Percentiles rank a stretch among this genome's conserved stretches.
These are phyloP conservation scores for Trissolcus basalis DNA, from an alignment of 1,140 invertebrate species.

Conservation along the genomic window DNA sequence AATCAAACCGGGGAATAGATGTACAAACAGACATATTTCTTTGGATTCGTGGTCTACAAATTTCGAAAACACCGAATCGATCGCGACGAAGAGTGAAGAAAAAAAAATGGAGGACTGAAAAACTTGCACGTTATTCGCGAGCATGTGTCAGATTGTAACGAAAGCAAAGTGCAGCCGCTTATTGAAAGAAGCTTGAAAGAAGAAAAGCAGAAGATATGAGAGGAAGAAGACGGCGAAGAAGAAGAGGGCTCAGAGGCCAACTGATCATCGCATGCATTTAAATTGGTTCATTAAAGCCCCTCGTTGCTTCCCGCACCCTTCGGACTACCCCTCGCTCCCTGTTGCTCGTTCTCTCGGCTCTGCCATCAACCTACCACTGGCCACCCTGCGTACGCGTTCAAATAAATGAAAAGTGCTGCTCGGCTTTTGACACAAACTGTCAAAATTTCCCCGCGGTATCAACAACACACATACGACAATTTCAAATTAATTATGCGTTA, in stretches of 20 bases:
- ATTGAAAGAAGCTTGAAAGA: conserved; percentile 64
- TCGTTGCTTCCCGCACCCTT: conserved; percentile 62
- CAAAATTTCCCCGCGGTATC: conserved; percentile 31
- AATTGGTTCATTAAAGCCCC: conserved; percentile 77
- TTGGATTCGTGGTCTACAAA: too few species aligned
- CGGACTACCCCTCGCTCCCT: conserved; percentile 55
- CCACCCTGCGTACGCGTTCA: conserved; percentile 54
- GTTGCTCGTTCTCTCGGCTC: conserved; percentile 50
- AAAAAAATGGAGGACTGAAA: not conserved
- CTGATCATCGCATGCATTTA: conserved; percentile 78
- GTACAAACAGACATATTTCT: too few species aligned
- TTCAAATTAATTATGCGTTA: too few species aligned
- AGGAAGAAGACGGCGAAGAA: conserved; percentile 66
- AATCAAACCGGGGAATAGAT: too few species aligned
- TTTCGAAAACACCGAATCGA: too few species aligned
- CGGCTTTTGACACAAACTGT: conserved; percentile 50
- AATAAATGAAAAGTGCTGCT: conserved; percentile 52
- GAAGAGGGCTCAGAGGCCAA: conserved; percentile 75
- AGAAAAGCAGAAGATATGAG: conserved; percentile 39
- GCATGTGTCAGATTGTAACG: conserved; percentile 45
- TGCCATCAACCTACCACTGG: conserved; percentile 64
- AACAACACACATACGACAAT: conserved; percentile 21
- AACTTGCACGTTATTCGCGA: conserved; percentile 50
- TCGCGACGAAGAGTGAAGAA: not conserved
- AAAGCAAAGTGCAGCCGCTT: conserved; percentile 61